Conservation (phyloP, 1,140 invertebrate genomes). For the Sarcophaga bullata region DNA sequence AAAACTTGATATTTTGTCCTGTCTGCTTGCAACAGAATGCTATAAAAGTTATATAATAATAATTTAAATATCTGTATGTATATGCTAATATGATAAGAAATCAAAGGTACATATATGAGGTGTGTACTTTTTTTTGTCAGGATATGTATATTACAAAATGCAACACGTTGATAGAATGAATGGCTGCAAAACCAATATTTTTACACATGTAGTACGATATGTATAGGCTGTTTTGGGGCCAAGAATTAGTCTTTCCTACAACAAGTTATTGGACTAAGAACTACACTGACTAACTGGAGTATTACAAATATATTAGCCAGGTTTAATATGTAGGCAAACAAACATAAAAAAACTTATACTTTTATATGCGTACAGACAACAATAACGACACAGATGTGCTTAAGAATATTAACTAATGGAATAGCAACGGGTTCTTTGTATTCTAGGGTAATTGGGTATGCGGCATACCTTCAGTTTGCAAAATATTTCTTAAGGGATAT, state of each 20-base stretch:
- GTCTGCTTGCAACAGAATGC: too few relatives aligned
- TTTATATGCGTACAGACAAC: slow-evolving; percentile 23
- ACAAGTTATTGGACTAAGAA: too few relatives aligned
- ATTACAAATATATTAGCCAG: too few relatives aligned
- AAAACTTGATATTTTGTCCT: too few relatives aligned
- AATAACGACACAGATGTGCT: background rate
- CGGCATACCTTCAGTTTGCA: background rate
- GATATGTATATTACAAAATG: slow-evolving; percentile 12
- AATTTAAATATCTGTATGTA: slow-evolving; percentile 16
- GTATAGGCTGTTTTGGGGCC: background rate
- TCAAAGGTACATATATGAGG: slow-evolving; percentile 20
- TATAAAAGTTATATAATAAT: too few relatives aligned
- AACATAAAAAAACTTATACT: background rate
- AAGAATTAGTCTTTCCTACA: too few relatives aligned
- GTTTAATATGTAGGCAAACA: too few relatives aligned
- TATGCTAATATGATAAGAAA: slow-evolving; percentile 32
- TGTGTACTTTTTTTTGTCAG: background rate
- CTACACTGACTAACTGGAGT: background rate
- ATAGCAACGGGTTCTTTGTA: background rate
- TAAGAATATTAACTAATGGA: slow-evolving; percentile 3
- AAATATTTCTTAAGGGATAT: background rate
- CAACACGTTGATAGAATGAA: slow-evolving; percentile 3
- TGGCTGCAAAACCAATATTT: too few relatives aligned
- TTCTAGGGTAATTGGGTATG: background rate
- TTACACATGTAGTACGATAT: too few relatives aligned